Evolutionary conservation across 1,140 invertebrate species (phyloP).

Genomic region (Drosophila kanapiae): DNA sequence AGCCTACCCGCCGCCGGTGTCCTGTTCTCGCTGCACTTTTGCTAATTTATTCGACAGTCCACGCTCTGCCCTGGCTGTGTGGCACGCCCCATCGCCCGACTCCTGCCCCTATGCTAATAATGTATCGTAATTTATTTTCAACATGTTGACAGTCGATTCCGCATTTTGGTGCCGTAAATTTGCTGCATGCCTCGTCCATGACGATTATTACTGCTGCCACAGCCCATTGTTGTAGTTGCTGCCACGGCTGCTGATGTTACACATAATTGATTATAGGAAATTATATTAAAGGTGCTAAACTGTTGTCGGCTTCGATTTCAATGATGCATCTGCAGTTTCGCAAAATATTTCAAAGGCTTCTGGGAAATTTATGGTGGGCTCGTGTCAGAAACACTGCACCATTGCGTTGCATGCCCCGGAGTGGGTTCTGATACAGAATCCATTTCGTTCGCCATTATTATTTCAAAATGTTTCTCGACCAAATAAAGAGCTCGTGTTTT

Average conservation of each 20-base stretch:
- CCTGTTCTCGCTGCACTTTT: slow-evolving; percentile 23
- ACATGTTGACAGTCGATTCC: slow-evolving; percentile 75
- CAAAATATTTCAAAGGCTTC: slow-evolving; percentile 21
- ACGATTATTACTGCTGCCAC: slow-evolving; percentile 61
- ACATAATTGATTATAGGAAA: slow-evolving; percentile 76
- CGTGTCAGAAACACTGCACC: slow-evolving; percentile 6
- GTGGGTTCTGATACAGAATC: slow-evolving; percentile 12
- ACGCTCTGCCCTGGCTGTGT: slow-evolving; percentile 24
- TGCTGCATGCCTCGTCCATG: slow-evolving; percentile 54
- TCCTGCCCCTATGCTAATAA: slow-evolving; percentile 69
- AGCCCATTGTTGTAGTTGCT: slow-evolving; percentile 13
- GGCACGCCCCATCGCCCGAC: slow-evolving; percentile 16
- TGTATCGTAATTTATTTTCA: slow-evolving; percentile 79
- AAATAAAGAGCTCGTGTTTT: slow-evolving; percentile 10
- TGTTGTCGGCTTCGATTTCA: slow-evolving; percentile 43
- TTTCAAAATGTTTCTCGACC: slow-evolving; percentile 11
- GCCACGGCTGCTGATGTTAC: slow-evolving; percentile 48
- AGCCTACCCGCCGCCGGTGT: neutral
- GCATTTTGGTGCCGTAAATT: slow-evolving; percentile 68
- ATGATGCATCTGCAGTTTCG: slow-evolving; percentile 19
- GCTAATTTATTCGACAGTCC: slow-evolving; percentile 66
- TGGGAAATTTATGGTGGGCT: slow-evolving; percentile 13
- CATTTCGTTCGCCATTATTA: slow-evolving; percentile 4
- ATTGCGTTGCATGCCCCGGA: neutral
- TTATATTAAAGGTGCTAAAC: slow-evolving; percentile 75